phyloP scores from a whole-genome alignment of 2,797 vertebrate species.

The Pangasius macronema region DNA sequence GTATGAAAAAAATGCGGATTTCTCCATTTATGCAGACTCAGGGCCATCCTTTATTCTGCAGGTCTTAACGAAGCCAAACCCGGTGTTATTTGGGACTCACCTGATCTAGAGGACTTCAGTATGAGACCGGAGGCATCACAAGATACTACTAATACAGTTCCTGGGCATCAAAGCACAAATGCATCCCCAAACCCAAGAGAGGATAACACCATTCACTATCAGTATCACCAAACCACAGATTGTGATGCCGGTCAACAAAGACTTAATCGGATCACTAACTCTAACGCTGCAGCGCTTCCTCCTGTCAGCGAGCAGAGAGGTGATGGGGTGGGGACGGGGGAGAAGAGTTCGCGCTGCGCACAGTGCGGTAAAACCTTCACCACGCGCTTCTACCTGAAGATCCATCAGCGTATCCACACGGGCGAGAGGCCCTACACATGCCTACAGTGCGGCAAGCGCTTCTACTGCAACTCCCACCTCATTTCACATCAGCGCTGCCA shows the following conservation, averaged over 20 bases:
- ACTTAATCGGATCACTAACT: neutral
- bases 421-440: conserved; percentile 58
- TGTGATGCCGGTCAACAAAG: conserved; percentile 15
- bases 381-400: conserved; percentile 59
- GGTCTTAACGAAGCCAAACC: conserved; percentile 44
- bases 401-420: conserved; percentile 59
- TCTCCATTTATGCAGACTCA: neutral
- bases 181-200: conserved; percentile 33
- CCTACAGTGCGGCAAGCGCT: conserved; percentile 55
- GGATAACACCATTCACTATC: conserved; percentile 15
- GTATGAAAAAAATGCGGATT: neutral
- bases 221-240: conserved; percentile 31
- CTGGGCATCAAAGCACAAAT: conserved; percentile 11
- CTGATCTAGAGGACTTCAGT: conserved; percentile 29
- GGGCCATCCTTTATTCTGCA: neutral
- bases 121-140: conserved; percentile 30
- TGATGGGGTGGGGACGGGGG: neutral
- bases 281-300: neutral
- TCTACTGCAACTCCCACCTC: conserved; percentile 60
- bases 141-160: conserved; percentile 20
- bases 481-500: conserved; percentile 60
- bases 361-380: conserved; percentile 61
- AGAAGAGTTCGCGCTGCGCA: conserved; percentile 51
- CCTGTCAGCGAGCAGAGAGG: conserved; percentile 29
- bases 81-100: conserved; percentile 40